Conservation (phyloP, 2,888 invertebrate species). For the Eilema griseolum region DNA sequence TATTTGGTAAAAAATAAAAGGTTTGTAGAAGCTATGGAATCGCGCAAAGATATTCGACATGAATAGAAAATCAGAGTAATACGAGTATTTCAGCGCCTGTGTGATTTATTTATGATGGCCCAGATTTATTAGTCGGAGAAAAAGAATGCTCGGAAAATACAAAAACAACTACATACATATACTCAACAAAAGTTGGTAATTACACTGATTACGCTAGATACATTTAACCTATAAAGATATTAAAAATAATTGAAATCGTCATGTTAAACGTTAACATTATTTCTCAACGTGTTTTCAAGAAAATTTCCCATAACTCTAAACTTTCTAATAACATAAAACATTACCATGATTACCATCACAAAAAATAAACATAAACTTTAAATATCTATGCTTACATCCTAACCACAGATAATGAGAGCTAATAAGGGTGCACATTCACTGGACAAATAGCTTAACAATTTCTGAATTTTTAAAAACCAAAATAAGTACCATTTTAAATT, state of each 20-base stretch:
- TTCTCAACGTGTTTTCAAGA: slow-evolving; percentile 1
- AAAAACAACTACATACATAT: no score
- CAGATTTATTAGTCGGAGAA: no score
- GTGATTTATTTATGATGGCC: no score
- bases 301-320: slow-evolving; percentile 11
- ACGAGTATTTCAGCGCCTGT: no score
- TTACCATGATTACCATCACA: slow-evolving; percentile 16
- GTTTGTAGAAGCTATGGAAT: no score
- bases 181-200: no score
- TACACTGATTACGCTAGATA: no score
- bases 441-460: slow-evolving; percentile 35
- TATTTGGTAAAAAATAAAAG: no score
- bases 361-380: slow-evolving; percentile 15
- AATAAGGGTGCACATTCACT: slow-evolving; percentile 32
- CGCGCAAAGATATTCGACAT: no score
- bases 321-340: slow-evolving; percentile 19
- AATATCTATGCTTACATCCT: slow-evolving; percentile 21
- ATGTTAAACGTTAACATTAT: not conserved
- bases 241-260: not conserved
- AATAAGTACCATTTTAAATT: slow-evolving; percentile 27
- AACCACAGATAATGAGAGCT: slow-evolving; percentile 33
- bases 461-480: slow-evolving; percentile 28
- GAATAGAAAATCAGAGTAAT: no score
- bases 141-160: no score
- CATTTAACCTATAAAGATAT: no score